Conservation (phyloP, 2,113 vertebrate genomes). For the Nerophis ophidion region DNA sequence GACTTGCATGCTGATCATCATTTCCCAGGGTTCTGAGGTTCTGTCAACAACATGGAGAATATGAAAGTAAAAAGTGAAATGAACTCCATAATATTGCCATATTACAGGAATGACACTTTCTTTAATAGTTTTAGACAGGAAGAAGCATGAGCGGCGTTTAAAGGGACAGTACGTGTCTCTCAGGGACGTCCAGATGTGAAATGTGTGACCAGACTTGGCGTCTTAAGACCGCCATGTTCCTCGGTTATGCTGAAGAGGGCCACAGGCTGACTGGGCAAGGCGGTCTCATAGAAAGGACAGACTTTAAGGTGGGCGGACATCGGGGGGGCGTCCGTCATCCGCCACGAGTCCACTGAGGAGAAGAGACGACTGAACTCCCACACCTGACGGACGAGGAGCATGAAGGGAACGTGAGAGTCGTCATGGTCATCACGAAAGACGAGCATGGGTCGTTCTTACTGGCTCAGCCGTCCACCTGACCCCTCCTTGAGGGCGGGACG, state of each 20-base stretch:
- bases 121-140: background rate
- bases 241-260: slow-evolving; percentile 72
- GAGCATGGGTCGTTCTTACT: no score
- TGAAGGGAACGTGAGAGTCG: no score
- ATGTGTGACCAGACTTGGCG: slow-evolving; percentile 68
- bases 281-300: slow-evolving; percentile 81
- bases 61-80: background rate
- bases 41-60: background rate
- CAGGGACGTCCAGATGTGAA: slow-evolving; percentile 42
- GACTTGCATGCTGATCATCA: no score
- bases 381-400: slow-evolving; percentile 52
- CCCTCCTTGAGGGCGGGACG: slow-evolving; percentile 74
- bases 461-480: slow-evolving; percentile 79
- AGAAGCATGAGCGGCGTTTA: background rate
- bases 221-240: slow-evolving; percentile 29
- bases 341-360: slow-evolving; percentile 79
- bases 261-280: slow-evolving; percentile 67
- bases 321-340: slow-evolving; percentile 58
- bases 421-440: no score
- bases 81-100: no score
- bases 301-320: slow-evolving; percentile 84
- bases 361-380: slow-evolving; percentile 91
- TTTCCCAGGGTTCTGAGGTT: background rate
- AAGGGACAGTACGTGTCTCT: background rate
- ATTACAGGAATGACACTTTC: background rate